These are phyloP conservation scores for Stenurella melanura DNA, from an alignment of 2,888 invertebrate species.

Conservation along the genomic window DNA sequence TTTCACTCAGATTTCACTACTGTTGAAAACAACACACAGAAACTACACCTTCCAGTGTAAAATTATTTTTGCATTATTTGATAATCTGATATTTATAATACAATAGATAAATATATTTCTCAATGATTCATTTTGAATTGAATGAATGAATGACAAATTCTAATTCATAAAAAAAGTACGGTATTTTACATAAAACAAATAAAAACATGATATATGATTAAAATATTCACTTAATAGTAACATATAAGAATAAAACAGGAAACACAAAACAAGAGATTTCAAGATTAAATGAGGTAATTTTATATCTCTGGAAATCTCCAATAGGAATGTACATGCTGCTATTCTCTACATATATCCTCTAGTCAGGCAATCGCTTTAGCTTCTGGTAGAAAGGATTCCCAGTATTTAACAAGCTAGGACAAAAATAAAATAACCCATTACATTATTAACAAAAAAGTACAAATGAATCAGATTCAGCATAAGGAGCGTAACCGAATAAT, in stretches of 20 bases:
- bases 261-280: slow-evolving; percentile 28
- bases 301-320: slow-evolving; percentile 68
- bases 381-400: slow-evolving; percentile 97
- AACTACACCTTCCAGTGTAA: neutral
- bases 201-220: slow-evolving; percentile 22
- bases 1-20: slow-evolving; percentile 11
- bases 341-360: slow-evolving; percentile 70
- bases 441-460: neutral
- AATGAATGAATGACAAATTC: neutral
- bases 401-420: slow-evolving; percentile 89
- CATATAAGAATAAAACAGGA: slow-evolving; percentile 19
- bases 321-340: slow-evolving; percentile 72
- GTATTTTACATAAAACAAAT: slow-evolving; percentile 4
- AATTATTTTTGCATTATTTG: slow-evolving; percentile 15
- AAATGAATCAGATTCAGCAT: too few relatives aligned
- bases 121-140: neutral
- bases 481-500: too few relatives aligned
- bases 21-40: slow-evolving; percentile 12
- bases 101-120: slow-evolving; percentile 30
- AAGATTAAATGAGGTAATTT: slow-evolving; percentile 41
- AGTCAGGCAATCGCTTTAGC: slow-evolving; percentile 93
- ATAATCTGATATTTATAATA: slow-evolving; percentile 11
- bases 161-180: slow-evolving; percentile 10
- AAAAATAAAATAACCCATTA: slow-evolving; percentile 9
- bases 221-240: slow-evolving; percentile 13